Base-by-base conservation (phyloP, 2,113 vertebrate species). In the Alethe diademata region DNA sequence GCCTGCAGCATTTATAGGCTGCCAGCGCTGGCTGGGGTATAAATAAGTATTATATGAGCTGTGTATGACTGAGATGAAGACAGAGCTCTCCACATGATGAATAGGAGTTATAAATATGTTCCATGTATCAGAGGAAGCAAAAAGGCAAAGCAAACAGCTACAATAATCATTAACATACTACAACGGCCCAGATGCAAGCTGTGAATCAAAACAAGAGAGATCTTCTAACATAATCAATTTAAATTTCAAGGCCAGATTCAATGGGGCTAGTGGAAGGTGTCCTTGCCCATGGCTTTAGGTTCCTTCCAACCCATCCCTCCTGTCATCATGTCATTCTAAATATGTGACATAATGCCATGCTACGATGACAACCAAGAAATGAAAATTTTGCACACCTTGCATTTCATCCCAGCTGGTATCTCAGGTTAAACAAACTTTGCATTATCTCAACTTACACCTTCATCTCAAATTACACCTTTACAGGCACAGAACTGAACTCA, bases 21-120 rank as follows among this genome's bases (percentile, higher is more conserved):
- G 87, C 79, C 85, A 79, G 18, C 12, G 62, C 31, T 75, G 74
- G 36, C 45, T 62, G 86, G 81, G 38, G 74, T 85, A 79, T 79
- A 94, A 92, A 75, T 89, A 83, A 75, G 45, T 11, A 38, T 25
- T 82, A 4, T 81, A 75, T 24, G 70, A 78, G 65, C 16, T 28
- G 45, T 33, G 31, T 47, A 28, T 50, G 83, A 81, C 91, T 78
- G 86, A 84, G 75, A 9, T 45, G 54, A 80, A 71, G 70, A 53
- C 16, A 42, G 75, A 89, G 43, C 17, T 83, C 78, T 81, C n/a
- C 81, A 69, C 72, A 73, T 40, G 70, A 93, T 60, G 79, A 90
- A 86, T 8, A 86, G 42, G 35, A 94, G 62, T 79, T 92, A 92
- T 86, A 92, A 94, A 96, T 86, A 92, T 10, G 70, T 81, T 74